Base-by-base conservation (phyloP, 1,140 invertebrate genomes). In the Popillia japonica region DNA sequence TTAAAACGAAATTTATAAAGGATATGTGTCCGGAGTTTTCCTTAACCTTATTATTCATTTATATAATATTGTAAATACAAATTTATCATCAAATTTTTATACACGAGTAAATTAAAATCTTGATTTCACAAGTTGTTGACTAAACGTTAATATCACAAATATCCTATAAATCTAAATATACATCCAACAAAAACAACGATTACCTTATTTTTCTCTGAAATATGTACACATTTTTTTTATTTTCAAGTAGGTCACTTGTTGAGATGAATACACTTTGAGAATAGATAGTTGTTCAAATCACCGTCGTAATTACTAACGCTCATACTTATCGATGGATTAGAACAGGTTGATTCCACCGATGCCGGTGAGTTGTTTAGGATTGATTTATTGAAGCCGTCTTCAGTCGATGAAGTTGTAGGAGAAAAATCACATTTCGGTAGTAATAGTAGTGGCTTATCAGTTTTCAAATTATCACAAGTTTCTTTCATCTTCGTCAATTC, bases 401-500 rank as follows among this genome's bases (percentile, higher is more conserved):
- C 79, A 20, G 74, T 84, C 14, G 86, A 86, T 6, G 87, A 87
- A 1, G 88, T 87, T 40, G 87, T 87, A 55, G 87, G 86, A 55
- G 48, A 17, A 44, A 88, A 72, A 59, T 40, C 88, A 42, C 20
- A 59, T 64, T 48, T 78, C 23, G 27, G 48, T n/a, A 55, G 14
- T 55, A 55, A 55, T 55, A 55, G 2, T 14, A 17, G 48, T 41
- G 59, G 14, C 34, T 23, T 64, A 22, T 73, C 80, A 64, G 88
- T 87, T 44, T 87, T 86, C 76, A 92, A 88, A 78, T 89, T 91
- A 81, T 93, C 92, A 83, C 92, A 92, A 34, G 92, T 93, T 82
- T 93, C 91, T 83, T 94, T 94, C 93, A 94, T 94, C 84, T 91
- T 92, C 76, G 90, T 92, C 78, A 95, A 84, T 84, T 94, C 92